Evolutionary conservation across 2,797 vertebrate genomes (phyloP).

Genomic region (Periophthalmus magnuspinnatus): DNA sequence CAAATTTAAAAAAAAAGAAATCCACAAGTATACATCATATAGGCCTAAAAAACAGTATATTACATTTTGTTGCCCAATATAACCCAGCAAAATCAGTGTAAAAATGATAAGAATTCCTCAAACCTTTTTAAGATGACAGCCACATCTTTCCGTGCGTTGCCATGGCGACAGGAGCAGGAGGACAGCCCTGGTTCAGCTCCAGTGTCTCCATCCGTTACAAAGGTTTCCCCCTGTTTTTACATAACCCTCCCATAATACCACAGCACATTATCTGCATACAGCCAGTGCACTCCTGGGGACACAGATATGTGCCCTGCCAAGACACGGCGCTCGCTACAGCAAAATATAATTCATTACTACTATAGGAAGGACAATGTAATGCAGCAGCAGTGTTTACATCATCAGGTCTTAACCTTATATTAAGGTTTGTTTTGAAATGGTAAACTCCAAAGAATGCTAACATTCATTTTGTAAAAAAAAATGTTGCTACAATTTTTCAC

Average conservation of each 20-base stretch:
- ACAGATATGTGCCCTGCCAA: neutral
- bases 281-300: neutral
- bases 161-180: constrained; percentile 7
- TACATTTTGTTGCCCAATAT: neutral
- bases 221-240: neutral
- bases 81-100: neutral
- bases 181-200: constrained; percentile 6
- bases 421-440: too few species aligned
- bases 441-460: too few species aligned
- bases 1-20: too few species aligned
- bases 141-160: neutral
- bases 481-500: too few species aligned
- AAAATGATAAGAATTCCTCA: neutral
- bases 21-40: too few species aligned
- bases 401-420: too few species aligned
- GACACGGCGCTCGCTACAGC: neutral
- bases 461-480: too few species aligned
- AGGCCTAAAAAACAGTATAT: neutral
- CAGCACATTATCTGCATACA: neutral
- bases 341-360: neutral
- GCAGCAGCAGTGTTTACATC: too few species aligned
- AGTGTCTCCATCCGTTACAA: neutral
- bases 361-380: neutral
- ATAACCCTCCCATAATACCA: neutral
- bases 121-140: neutral